These are phyloP conservation scores for Apodemus agrarius DNA, from an alignment of 2,797 vertebrate genomes.

Conservation along the genomic window DNA sequence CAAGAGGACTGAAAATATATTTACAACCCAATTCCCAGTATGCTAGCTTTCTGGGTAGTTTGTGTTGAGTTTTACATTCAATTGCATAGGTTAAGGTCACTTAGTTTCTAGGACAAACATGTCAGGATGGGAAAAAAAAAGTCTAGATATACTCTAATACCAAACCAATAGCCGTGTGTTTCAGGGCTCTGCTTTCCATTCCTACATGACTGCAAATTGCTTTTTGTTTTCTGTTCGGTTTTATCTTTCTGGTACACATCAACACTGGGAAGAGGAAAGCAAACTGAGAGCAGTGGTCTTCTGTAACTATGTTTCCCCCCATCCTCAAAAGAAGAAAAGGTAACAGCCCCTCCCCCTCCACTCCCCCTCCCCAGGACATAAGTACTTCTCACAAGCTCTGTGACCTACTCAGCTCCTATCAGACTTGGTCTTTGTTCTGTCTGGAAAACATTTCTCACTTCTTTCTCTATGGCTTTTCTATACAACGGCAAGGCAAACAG, in stretches of 20 bases:
- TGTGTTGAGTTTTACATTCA: constrained; percentile 78
- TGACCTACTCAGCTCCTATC: background rate
- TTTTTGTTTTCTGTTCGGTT: background rate
- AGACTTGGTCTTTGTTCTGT: constrained; percentile 19
- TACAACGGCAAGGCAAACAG: background rate
- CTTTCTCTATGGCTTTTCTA: background rate
- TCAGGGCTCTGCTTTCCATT: constrained; percentile 3
- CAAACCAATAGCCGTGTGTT: constrained; percentile 31
- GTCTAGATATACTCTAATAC: constrained; percentile 28
- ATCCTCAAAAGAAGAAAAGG: constrained; percentile 33
- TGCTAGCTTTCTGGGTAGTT: constrained; percentile 47
- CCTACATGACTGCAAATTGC: background rate
- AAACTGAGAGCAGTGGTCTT: background rate
- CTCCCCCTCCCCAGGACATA: background rate
- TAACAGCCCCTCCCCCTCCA: background rate
- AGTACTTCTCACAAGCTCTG: background rate
- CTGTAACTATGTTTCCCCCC: background rate
- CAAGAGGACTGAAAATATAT: constrained; percentile 67
- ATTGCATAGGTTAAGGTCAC: constrained; percentile 45
- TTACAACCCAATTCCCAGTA: constrained; percentile 66
- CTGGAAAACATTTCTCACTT: constrained; percentile 44
- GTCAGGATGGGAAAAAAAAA: constrained; percentile 20
- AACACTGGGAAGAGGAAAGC: background rate
- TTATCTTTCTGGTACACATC: background rate
- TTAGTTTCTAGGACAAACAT: constrained; percentile 63